Evolutionary conservation across 2,113 vertebrate genomes (phyloP).

Genomic region (Falcunculus frontatus): DNA sequence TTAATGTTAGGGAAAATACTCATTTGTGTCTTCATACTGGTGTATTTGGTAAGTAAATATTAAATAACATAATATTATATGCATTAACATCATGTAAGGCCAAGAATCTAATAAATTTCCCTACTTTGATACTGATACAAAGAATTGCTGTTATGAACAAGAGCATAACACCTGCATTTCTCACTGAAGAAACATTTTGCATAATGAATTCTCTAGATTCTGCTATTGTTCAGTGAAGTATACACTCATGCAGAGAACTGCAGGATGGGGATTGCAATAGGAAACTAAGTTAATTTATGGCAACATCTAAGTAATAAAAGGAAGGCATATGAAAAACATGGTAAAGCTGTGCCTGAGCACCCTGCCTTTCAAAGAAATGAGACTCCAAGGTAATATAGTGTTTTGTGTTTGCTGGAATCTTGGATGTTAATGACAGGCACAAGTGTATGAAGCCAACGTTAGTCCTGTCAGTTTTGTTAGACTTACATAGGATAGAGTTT

Average conservation of each 20-base stretch:
- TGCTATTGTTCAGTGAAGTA: constrained; percentile 30
- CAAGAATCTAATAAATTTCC: not conserved
- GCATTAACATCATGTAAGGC: not conserved
- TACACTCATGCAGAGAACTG: constrained; percentile 7
- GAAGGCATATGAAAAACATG: not conserved
- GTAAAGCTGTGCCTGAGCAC: not conserved
- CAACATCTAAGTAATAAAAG: not conserved
- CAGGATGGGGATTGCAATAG: not conserved
- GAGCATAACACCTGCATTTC: not conserved
- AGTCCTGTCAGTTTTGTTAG: not conserved
- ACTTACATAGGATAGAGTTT: not conserved
- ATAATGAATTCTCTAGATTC: constrained; percentile 18
- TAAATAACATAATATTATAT: not conserved
- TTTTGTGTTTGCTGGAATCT: not conserved
- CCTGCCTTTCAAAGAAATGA: not conserved
- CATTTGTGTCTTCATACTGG: not conserved
- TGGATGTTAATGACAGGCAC: not conserved
- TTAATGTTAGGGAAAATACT: not conserved
- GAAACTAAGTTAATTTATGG: constrained; percentile 25
- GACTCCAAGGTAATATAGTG: not conserved
- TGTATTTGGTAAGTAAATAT: not conserved
- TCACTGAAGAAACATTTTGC: not conserved
- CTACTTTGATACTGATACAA: not conserved
- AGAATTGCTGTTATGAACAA: not conserved
- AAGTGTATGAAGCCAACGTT: not conserved